Percentiles rank a stretch among this genome's conserved stretches.
phyloP scores from a whole-genome alignment of 2,888 invertebrate species.

The Rhagonycha lutea region DNA sequence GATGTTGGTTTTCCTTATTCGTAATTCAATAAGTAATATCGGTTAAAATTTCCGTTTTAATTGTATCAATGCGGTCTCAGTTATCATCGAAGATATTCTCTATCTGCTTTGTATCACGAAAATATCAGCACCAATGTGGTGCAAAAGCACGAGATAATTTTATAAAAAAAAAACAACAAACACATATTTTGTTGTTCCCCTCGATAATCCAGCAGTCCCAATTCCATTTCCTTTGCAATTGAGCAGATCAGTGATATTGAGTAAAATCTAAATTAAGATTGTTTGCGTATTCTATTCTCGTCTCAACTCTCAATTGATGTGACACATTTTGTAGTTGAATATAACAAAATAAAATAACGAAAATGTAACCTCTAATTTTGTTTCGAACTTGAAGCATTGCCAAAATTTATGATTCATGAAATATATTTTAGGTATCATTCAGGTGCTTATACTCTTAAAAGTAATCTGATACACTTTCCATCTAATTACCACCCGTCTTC shows the following conservation, averaged over 20 bases:
- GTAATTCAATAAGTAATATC: too few relatives aligned
- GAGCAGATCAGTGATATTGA: neutral
- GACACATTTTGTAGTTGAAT: slow-evolving; percentile 26
- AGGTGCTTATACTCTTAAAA: slow-evolving; percentile 19
- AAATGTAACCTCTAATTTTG: slow-evolving; percentile 30
- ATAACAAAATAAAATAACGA: slow-evolving; percentile 15
- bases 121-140: neutral
- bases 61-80: too few relatives aligned
- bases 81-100: too few relatives aligned
- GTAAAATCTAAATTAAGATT: slow-evolving; percentile 4
- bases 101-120: too few relatives aligned
- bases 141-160: neutral
- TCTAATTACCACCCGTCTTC: slow-evolving; percentile 10
- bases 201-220: neutral
- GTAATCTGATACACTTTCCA: slow-evolving; percentile 7
- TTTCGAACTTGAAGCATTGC: slow-evolving; percentile 25
- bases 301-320: slow-evolving; percentile 8
- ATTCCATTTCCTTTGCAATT: neutral
- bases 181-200: neutral
- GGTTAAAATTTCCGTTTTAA: too few relatives aligned
- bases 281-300: slow-evolving; percentile 9
- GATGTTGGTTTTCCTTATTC: too few relatives aligned
- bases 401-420: slow-evolving; percentile 26
- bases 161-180: neutral
- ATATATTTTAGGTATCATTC: slow-evolving; percentile 19